Conservation (phyloP, 2,888 invertebrate species). For the Tachystola acroxantha region DNA sequence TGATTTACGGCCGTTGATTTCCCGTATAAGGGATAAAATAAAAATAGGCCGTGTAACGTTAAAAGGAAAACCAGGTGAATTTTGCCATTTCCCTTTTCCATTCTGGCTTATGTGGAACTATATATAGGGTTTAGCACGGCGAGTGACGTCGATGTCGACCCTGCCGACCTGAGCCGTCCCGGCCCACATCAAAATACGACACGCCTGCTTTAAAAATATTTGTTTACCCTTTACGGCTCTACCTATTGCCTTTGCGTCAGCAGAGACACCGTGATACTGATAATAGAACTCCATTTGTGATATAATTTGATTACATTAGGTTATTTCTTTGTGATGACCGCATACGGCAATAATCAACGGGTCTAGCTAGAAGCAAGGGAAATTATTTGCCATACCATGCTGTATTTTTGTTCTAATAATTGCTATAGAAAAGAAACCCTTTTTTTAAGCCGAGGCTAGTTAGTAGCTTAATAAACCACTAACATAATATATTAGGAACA, state of each 20-base stretch:
- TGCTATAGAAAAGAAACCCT: too few species aligned
- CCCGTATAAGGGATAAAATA: conserved; percentile 7
- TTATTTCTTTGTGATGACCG: too few species aligned
- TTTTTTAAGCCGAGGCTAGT: too few species aligned
- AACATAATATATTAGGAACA: too few species aligned
- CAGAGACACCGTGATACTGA: conserved; percentile 2
- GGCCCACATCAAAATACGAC: conserved; percentile 33
- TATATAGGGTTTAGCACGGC: conserved; percentile 13
- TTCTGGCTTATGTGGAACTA: conserved; percentile 7
- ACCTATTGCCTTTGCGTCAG: conserved; percentile 12
- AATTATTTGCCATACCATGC: too few species aligned
- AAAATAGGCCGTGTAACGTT: conserved; percentile 18
- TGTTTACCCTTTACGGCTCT: conserved; percentile 30
- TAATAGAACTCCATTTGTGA: too few species aligned
- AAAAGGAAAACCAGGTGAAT: conserved; percentile 32
- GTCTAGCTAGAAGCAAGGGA: too few species aligned
- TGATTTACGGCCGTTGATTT: conserved; percentile 9
- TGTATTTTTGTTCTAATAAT: too few species aligned
- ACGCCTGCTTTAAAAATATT: conserved; percentile 34
- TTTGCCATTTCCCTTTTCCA: conserved; percentile 26
- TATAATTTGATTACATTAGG: too few species aligned
- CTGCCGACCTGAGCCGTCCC: conserved; percentile 12
- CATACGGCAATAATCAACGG: too few species aligned
- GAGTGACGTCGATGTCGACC: conserved; percentile 27
- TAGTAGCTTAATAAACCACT: too few species aligned